Percentiles rank a stretch among this genome's conserved stretches.
Conservation (phyloP, 1,140 invertebrate species). For the Ceratina calcarata region DNA sequence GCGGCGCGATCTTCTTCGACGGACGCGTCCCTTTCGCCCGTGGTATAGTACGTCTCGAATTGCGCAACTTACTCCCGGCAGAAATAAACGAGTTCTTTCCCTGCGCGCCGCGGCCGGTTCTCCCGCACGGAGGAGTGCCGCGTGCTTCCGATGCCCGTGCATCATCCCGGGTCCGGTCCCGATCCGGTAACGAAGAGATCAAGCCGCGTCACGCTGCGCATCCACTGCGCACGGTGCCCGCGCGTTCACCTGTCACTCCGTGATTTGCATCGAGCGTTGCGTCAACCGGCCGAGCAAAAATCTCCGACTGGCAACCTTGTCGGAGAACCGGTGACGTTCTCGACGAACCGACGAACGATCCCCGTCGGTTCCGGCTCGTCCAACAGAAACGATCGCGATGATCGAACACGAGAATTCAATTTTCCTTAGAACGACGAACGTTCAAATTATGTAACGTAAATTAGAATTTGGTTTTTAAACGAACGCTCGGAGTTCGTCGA, state of each 20-base stretch:
- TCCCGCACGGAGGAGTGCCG: too few species aligned
- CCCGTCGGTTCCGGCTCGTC: conserved; percentile 30
- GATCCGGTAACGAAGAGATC: conserved; percentile 47
- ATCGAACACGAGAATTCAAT: neutral
- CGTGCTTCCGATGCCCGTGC: conserved; percentile 26
- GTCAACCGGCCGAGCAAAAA: conserved; percentile 36
- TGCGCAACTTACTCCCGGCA: conserved; percentile 55
- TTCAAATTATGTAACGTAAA: too few species aligned
- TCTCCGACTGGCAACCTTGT: neutral
- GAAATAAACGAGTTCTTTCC: conserved; percentile 51
- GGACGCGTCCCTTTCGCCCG: conserved; percentile 15
- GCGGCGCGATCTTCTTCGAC: conserved; percentile 40
- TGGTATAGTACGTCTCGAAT: conserved; percentile 58
- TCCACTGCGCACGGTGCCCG: conserved; percentile 37
- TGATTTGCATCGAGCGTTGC: conserved; percentile 61
- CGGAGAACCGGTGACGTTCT: conserved; percentile 23
- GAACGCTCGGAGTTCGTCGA: too few species aligned
- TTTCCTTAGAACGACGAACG: too few species aligned
- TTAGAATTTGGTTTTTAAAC: too few species aligned
- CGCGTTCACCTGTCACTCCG: conserved; percentile 52
- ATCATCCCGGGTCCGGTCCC: conserved; percentile 18
- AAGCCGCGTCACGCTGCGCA: conserved; percentile 39
- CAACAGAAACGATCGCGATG: conserved; percentile 34
- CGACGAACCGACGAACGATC: conserved; percentile 1
- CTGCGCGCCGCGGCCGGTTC: neutral